Evolutionary conservation across 2,888 invertebrate genomes (phyloP), one percentile per base, ranked within the genome.

Genomic region (Hydraecia micacea): DNA sequence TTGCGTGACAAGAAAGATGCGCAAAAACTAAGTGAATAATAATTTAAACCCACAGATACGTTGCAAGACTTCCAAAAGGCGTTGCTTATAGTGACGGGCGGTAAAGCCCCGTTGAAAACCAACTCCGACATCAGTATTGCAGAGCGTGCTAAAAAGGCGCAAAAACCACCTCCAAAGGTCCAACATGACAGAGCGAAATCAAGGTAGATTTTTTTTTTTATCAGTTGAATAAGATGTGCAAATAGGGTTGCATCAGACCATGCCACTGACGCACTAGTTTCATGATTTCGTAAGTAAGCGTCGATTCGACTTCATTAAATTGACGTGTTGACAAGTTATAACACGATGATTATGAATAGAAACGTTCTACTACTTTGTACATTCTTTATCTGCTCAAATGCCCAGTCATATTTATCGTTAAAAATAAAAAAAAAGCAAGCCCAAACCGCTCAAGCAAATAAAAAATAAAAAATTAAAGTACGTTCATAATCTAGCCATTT

Each of bases 151-250:
- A 96, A 95, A 77, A 96, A 96, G 73, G 78, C 91, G 0, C 91
- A 93, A 58, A 95, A 95, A 84, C 87, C 89, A 25, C 92, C 92
- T 36, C 94, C 95, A 28, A 97, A 96, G 89, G 92, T 91, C 7
- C 94, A 90, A 3, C 94, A 97, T 15, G 97, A 98, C 86, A 95
- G 98, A 79, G 97, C 97, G 0, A 98, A 98, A 88, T 96, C 96
- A 9, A 95, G 96, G 96, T 96, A 89, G 60, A 52, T 39, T 72
- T 62, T 55, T 36, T n/a, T 28, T 25, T 28, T 7, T 42, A 42
- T n/a, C 28, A 11, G 5, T 2, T 42, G 7, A 5, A 5, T 18
- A 32, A 52, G 28, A 60, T 2, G 3, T 28, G 60, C 28, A 28
- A 1, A 60, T 60, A 28, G 28, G 60, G 18, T 62, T 32, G 0